phyloP scores from a whole-genome alignment of 2,797 vertebrate genomes.

The Anisognathus igniventris region DNA sequence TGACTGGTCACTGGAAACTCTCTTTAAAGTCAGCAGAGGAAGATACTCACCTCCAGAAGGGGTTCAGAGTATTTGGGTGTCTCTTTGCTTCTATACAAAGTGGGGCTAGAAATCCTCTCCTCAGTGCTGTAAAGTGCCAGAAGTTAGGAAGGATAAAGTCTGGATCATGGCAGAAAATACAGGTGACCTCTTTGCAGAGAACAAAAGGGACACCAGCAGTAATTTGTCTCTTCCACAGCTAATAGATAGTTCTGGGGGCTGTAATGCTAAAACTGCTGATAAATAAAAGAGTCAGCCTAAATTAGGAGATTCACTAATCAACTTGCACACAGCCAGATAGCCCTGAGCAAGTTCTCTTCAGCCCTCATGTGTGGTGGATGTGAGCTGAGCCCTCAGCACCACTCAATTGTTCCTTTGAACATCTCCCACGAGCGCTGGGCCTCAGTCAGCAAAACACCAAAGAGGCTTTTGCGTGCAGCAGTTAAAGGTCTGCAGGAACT shows the following conservation, averaged over 20 bases:
- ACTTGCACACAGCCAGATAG: not conserved
- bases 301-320: not conserved
- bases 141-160: not conserved
- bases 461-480: not conserved
- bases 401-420: not conserved
- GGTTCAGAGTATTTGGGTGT: not conserved
- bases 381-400: not conserved
- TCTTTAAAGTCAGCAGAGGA: not conserved
- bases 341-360: not conserved
- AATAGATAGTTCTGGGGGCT: not conserved
- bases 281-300: not conserved
- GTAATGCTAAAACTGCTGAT: not conserved
- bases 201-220: not conserved
- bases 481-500: not conserved
- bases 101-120: not conserved
- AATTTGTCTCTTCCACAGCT: not conserved
- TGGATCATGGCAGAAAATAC: not conserved
- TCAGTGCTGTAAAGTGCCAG: not conserved
- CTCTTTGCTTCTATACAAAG: not conserved
- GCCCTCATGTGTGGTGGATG: fast-evolving
- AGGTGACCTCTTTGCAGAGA: not conserved
- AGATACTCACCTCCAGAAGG: not conserved
- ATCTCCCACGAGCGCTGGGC: fast-evolving
- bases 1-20: not conserved
- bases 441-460: not conserved